These are phyloP conservation scores for Austrofundulus limnaeus DNA, from an alignment of 2,113 vertebrate genomes.

Conservation along the genomic window DNA sequence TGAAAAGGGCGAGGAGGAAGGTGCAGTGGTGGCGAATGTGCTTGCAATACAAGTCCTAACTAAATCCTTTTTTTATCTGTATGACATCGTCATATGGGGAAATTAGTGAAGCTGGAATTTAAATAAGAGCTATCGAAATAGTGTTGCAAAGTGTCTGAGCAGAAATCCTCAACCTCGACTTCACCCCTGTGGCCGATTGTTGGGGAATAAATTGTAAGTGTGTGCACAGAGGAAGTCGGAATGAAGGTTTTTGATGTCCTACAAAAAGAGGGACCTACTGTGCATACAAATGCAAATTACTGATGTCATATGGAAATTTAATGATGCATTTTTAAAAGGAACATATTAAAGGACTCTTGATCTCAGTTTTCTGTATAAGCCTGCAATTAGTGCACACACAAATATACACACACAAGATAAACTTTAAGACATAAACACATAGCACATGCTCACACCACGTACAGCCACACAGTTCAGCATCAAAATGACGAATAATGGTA, in stretches of 20 bases:
- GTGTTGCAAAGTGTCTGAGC: slow-evolving; percentile 54
- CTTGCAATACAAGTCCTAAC: slow-evolving; percentile 66
- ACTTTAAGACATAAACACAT: slow-evolving; percentile 4
- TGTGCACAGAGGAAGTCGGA: slow-evolving; percentile 26
- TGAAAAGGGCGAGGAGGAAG: slow-evolving; percentile 46
- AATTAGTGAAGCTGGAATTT: slow-evolving; percentile 70
- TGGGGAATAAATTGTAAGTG: slow-evolving; percentile 49
- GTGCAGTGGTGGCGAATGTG: slow-evolving; percentile 47
- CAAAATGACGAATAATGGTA: neutral
- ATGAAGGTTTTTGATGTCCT: slow-evolving; percentile 59
- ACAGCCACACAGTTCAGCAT: neutral
- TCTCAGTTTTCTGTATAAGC: slow-evolving; percentile 35
- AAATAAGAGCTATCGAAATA: slow-evolving; percentile 65
- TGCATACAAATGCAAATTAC: slow-evolving; percentile 56
- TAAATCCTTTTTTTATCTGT: slow-evolving; percentile 67
- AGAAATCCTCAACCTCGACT: slow-evolving; percentile 57
- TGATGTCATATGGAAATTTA: slow-evolving; percentile 56
- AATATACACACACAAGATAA: neutral
- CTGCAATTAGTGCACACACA: slow-evolving; percentile 23
- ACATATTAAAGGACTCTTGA: slow-evolving; percentile 55
- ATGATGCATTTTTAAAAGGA: slow-evolving; percentile 56
- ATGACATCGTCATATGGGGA: slow-evolving; percentile 54
- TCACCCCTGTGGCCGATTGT: slow-evolving; percentile 63
- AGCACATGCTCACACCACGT: slow-evolving; percentile 4
- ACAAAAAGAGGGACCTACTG: slow-evolving; percentile 50